Evolutionary conservation across 2,113 vertebrate species (phyloP).

Genomic region (Megaptera novaeangliae): DNA sequence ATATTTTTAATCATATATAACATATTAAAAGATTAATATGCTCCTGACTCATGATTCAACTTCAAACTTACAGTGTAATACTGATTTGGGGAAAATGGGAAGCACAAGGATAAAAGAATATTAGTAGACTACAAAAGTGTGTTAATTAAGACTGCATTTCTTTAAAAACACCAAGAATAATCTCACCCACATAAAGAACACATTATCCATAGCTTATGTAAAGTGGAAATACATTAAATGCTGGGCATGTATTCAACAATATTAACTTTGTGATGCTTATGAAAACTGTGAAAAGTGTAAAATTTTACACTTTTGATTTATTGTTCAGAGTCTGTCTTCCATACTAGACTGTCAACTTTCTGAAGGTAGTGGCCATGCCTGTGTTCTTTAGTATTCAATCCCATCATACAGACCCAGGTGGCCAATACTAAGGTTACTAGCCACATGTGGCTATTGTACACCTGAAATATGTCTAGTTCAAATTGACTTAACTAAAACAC

Average conservation of each 20-base stretch:
- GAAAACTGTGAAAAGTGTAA: not conserved
- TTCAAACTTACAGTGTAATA: constrained; percentile 3
- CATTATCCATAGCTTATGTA: not conserved
- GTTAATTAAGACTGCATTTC: not conserved
- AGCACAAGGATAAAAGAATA: not conserved
- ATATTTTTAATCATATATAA: not conserved
- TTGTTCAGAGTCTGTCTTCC: not conserved
- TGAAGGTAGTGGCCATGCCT: not conserved
- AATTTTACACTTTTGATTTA: not conserved
- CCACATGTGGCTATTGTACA: not conserved
- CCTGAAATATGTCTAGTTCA: not conserved
- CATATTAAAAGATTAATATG: not conserved
- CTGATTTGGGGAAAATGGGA: not conserved
- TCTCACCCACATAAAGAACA: not conserved
- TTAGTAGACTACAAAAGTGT: not conserved
- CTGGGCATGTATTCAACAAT: not conserved
- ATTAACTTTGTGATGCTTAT: not conserved
- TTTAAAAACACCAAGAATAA: not conserved
- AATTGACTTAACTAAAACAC: not conserved
- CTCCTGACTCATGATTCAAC: not conserved
- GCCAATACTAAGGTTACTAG: not conserved
- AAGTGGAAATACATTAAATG: not conserved
- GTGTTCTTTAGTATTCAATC: not conserved
- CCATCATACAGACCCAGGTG: not conserved
- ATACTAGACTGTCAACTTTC: not conserved